These are phyloP conservation scores for Diabrotica virgifera DNA, from an alignment of 1,140 invertebrate species.

Conservation along the genomic window DNA sequence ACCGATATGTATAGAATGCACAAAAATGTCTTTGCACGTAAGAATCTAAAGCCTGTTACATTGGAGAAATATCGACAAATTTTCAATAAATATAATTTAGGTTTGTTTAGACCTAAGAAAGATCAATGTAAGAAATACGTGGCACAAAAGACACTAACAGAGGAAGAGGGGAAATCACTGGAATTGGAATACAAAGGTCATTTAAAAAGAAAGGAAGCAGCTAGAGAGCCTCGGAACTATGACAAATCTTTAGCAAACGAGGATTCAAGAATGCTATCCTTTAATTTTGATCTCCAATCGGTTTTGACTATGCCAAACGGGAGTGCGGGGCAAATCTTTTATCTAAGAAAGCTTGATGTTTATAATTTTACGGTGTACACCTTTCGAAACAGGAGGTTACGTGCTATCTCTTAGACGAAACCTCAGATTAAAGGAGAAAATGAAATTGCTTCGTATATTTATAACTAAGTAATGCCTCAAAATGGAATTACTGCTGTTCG, in stretches of 20 bases:
- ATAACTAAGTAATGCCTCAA: slow-evolving; percentile 36
- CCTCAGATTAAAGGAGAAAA: slow-evolving; percentile 33
- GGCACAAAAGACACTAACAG: too few species aligned
- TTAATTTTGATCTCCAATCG: slow-evolving; percentile 29
- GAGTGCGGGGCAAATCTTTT: slow-evolving; percentile 44
- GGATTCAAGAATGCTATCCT: slow-evolving; percentile 13
- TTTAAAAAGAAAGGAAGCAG: slow-evolving; percentile 26
- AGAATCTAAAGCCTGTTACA: too few species aligned
- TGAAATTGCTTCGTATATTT: slow-evolving; percentile 48
- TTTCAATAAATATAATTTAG: too few species aligned
- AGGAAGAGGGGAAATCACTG: too few species aligned
- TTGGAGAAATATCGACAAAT: too few species aligned
- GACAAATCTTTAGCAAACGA: slow-evolving; percentile 37
- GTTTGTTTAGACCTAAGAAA: too few species aligned
- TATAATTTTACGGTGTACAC: slow-evolving; percentile 50
- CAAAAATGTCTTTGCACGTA: too few species aligned
- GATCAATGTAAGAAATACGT: too few species aligned
- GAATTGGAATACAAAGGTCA: slow-evolving; percentile 10
- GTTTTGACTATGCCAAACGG: slow-evolving; percentile 41
- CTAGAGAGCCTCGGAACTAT: slow-evolving; percentile 29
- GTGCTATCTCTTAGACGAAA: slow-evolving; percentile 25
- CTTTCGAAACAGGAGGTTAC: slow-evolving; percentile 18
- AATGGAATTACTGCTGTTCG: slow-evolving; percentile 24
- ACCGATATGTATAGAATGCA: too few species aligned
- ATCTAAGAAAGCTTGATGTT: slow-evolving; percentile 48